Percentiles rank a stretch among this genome's conserved stretches.
phyloP scores from a whole-genome alignment of 2,113 vertebrate species.

The Spilogale gracilis region DNA sequence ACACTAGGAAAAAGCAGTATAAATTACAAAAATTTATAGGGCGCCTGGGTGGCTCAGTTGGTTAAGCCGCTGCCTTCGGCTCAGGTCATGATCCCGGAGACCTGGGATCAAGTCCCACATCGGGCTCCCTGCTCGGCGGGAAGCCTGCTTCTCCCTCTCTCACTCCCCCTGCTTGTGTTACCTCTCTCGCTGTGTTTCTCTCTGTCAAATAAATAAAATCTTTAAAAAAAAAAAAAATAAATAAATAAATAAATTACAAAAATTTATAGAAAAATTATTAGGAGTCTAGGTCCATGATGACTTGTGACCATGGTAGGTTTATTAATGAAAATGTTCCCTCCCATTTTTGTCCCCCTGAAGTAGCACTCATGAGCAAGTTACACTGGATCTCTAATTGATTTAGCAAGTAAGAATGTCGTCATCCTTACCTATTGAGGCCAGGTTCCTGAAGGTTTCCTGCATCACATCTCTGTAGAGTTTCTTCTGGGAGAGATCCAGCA shows the following conservation, averaged over 20 bases:
- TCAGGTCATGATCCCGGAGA: too few species aligned
- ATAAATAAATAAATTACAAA: not conserved
- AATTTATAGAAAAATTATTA: not conserved
- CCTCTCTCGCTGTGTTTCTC: too few species aligned
- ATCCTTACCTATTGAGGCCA: constrained; percentile 62
- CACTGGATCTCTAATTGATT: not conserved
- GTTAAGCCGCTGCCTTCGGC: too few species aligned
- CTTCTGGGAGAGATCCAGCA: constrained; percentile 39
- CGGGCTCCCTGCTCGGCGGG: too few species aligned
- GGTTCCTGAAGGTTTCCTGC: constrained; percentile 65
- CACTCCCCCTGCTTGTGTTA: too few species aligned
- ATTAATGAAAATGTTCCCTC: not conserved
- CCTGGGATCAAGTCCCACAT: too few species aligned
- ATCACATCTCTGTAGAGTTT: constrained; percentile 69
- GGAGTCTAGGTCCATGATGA: not conserved
- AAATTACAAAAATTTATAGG: not conserved
- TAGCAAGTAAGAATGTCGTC: not conserved
- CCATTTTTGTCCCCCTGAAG: not conserved
- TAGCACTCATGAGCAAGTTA: not conserved
- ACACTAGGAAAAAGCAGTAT: constrained; percentile 30
- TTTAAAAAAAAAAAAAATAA: too few species aligned
- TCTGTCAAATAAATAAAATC: too few species aligned
- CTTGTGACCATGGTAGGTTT: not conserved
- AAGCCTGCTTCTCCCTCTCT: too few species aligned
- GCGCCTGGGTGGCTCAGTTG: too few species aligned